Conservation (phyloP, 2,888 invertebrate genomes). For the Acanthococcus lagerstroemiae region DNA sequence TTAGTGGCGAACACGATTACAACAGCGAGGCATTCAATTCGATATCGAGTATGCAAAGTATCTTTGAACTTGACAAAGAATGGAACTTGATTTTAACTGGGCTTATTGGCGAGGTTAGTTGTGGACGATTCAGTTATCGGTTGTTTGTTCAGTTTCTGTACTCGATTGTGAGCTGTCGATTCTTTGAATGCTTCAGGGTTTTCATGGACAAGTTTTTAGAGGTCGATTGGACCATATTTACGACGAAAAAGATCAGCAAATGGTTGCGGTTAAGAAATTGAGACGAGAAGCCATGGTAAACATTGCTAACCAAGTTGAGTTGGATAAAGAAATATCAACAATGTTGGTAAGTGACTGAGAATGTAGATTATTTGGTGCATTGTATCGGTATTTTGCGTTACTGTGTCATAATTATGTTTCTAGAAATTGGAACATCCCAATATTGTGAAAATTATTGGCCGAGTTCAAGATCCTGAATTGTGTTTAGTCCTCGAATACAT, state of each 20-base stretch:
- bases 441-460: slow-evolving; percentile 77
- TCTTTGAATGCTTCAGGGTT: no score
- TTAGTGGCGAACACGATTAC: no score
- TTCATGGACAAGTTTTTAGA: slow-evolving; percentile 75
- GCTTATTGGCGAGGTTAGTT: slow-evolving; percentile 50
- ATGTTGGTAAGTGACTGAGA: slow-evolving; percentile 56
- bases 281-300: slow-evolving; percentile 44
- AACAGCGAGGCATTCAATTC: background rate
- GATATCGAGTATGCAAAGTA: slow-evolving; percentile 43
- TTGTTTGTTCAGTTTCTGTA: no score
- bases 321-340: slow-evolving; percentile 73
- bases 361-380: background rate
- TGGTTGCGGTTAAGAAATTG: slow-evolving; percentile 59
- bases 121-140: background rate
- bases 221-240: slow-evolving; percentile 56
- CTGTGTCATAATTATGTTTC: background rate
- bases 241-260: slow-evolving; percentile 45
- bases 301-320: slow-evolving; percentile 52
- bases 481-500: slow-evolving; percentile 83
- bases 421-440: slow-evolving; percentile 73
- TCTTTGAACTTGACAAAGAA: slow-evolving; percentile 50
- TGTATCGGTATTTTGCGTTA: background rate
- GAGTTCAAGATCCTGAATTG: slow-evolving; percentile 64
- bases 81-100: slow-evolving; percentile 52
- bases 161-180: no score